Conservation (phyloP, 2,113 vertebrate genomes). For the Puntigrus tetrazona region DNA sequence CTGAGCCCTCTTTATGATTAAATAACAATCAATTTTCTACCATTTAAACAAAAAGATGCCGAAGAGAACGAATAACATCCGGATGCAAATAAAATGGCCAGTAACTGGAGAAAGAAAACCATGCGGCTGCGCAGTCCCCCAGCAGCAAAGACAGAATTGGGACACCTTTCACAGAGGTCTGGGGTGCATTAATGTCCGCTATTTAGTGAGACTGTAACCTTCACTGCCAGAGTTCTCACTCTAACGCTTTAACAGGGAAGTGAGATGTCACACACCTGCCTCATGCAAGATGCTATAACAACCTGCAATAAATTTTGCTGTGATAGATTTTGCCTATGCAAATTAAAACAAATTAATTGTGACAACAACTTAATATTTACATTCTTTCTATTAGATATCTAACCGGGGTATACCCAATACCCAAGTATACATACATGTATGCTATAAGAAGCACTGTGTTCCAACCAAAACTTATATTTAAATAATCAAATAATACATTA, state of each 20-base stretch:
- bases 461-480: neutral
- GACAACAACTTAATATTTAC: neutral
- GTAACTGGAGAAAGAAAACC: neutral
- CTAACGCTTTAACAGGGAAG: constrained; percentile 61
- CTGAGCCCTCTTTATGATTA: neutral
- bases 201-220: constrained; percentile 29
- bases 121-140: neutral
- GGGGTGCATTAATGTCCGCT: neutral
- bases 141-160: constrained; percentile 19
- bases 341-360: neutral
- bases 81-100: neutral
- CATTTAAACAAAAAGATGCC: neutral
- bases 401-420: neutral
- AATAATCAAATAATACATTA: neutral
- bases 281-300: constrained; percentile 17
- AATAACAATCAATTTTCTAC: neutral
- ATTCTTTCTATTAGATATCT: neutral
- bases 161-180: constrained; percentile 6
- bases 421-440: neutral
- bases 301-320: neutral
- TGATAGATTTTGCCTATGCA: neutral
- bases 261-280: constrained; percentile 48
- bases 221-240: constrained; percentile 62
- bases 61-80: neutral
- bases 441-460: neutral